Percentiles rank a stretch among this genome's conserved stretches.
These are phyloP conservation scores for Argyra leucocephala DNA, from an alignment of 2,888 invertebrate genomes.

Conservation along the genomic window DNA sequence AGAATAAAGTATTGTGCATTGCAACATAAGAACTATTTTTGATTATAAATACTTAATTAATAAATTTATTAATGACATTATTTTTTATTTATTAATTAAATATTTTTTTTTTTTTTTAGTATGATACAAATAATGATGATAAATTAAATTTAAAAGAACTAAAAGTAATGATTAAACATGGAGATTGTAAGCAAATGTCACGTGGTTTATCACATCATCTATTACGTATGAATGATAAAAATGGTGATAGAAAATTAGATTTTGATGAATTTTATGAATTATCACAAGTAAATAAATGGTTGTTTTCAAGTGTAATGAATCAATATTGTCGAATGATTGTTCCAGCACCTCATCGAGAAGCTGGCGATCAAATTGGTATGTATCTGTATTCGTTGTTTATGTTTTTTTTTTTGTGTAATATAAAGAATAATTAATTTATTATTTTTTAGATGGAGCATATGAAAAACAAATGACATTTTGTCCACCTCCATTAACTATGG, in stretches of 20 bases:
- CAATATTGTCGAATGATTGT: slow-evolving; percentile 38
- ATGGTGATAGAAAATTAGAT: slow-evolving; percentile 54
- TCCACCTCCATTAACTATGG: slow-evolving; percentile 88
- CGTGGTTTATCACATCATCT: slow-evolving; percentile 57
- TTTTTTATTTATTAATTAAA: too few relatives aligned
- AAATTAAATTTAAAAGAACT: slow-evolving; percentile 58
- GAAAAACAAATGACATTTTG: slow-evolving; percentile 86
- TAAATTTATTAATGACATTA: too few relatives aligned
- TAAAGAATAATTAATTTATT: slow-evolving; percentile 49
- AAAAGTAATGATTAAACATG: slow-evolving; percentile 36
- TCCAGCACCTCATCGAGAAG: slow-evolving; percentile 37
- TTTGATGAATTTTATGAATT: slow-evolving; percentile 60
- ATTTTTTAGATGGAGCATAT: slow-evolving; percentile 68
- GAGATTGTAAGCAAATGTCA: slow-evolving; percentile 54
- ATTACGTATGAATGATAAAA: slow-evolving; percentile 54
- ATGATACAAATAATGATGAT: slow-evolving; percentile 63
- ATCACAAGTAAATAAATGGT: slow-evolving; percentile 47
- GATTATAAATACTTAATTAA: too few relatives aligned
- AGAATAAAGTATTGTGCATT: too few relatives aligned
- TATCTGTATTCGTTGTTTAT: neutral
- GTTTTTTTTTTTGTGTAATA: neutral
- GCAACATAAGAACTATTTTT: too few relatives aligned
- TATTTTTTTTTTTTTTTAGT: slow-evolving; percentile 46
- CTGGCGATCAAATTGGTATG: slow-evolving; percentile 39
- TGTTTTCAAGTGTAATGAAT: slow-evolving; percentile 37